These are phyloP conservation scores for sheep (Ovis aries) DNA, from an alignment of 2,113 vertebrate species.

Conservation along the genomic window DNA sequence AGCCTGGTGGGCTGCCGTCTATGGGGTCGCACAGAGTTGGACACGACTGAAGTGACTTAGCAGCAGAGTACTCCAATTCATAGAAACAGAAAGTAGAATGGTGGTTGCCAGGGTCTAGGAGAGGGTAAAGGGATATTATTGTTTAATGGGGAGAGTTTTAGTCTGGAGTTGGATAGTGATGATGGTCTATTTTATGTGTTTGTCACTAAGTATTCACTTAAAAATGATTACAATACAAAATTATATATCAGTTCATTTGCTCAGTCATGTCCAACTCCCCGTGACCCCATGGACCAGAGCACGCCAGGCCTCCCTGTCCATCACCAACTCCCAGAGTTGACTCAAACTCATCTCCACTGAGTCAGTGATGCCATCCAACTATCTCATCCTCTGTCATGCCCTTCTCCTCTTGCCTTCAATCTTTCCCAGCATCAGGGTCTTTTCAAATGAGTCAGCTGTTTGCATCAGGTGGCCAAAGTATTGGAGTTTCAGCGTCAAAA, in stretches of 20 bases:
- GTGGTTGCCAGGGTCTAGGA: background rate
- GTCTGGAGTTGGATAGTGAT: background rate
- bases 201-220: background rate
- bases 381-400: background rate
- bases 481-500: background rate
- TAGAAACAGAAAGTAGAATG: background rate
- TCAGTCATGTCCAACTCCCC: background rate
- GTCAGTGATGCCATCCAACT: background rate
- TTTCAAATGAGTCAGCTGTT: background rate
- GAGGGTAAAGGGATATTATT: background rate
- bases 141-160: background rate
- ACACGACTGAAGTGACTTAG: too few relatives aligned
- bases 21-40: too few relatives aligned
- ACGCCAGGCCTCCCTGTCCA: background rate
- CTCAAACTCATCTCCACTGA: background rate
- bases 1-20: too few relatives aligned
- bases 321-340: background rate
- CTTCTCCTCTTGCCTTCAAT: background rate
- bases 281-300: background rate
- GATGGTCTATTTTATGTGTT: background rate
- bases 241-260: background rate
- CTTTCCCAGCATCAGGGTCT: background rate
- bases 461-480: background rate
- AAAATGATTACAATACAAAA: background rate
- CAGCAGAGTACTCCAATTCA: background rate